Evolutionary conservation across 2,888 invertebrate species (phyloP).

Genomic region (Melinaea menophilus): DNA sequence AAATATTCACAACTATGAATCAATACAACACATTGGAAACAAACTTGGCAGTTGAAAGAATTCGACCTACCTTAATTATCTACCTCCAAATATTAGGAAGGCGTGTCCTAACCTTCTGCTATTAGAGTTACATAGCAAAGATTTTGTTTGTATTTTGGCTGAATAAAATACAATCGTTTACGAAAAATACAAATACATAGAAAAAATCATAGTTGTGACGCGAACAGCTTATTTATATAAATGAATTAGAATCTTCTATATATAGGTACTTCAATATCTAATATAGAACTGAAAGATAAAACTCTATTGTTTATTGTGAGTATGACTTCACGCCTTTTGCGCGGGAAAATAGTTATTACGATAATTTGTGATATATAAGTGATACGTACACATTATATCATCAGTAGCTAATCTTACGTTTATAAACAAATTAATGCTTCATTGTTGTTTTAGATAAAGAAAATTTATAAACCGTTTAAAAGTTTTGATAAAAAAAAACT

Average conservation of each 20-base stretch:
- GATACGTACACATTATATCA: background rate
- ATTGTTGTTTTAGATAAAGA: constrained; percentile 12
- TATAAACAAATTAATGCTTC: constrained; percentile 11
- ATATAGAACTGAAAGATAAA: too few relatives aligned
- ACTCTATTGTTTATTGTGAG: too few relatives aligned
- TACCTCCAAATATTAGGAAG: constrained; percentile 33
- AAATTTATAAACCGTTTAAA: constrained; percentile 13
- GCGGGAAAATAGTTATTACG: too few relatives aligned
- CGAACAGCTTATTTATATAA: background rate
- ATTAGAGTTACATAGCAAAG: background rate
- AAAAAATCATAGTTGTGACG: background rate
- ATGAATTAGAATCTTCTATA: background rate
- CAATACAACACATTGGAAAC: constrained; percentile 15
- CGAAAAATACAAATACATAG: background rate
- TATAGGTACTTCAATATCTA: background rate
- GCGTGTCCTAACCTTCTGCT: constrained; percentile 13
- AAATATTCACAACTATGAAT: constrained; percentile 8
- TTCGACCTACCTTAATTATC: constrained; percentile 52
- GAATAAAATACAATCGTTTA: too few relatives aligned
- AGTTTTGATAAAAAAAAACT: constrained; percentile 7
- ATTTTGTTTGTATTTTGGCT: too few relatives aligned
- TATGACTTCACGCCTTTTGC: too few relatives aligned
- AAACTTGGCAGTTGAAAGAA: constrained; percentile 46
- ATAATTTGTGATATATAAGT: too few relatives aligned
- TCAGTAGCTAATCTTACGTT: constrained; percentile 2